These are phyloP conservation scores for Cryptocephalus primarius DNA, from an alignment of 2,888 invertebrate species.

Conservation along the genomic window DNA sequence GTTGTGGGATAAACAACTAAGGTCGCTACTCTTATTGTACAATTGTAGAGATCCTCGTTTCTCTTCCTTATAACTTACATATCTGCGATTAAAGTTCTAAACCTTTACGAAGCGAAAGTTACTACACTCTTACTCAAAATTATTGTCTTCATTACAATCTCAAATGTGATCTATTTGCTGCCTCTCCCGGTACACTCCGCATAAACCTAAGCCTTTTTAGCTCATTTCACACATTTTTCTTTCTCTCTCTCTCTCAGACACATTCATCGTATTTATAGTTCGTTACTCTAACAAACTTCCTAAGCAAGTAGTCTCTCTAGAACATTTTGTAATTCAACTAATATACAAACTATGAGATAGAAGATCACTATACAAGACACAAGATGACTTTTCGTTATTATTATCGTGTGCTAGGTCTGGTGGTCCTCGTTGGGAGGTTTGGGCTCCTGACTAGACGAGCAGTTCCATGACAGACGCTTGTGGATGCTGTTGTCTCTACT, in stretches of 20 bases:
- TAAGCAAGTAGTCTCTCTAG: slow-evolving; percentile 14
- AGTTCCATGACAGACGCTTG: slow-evolving; percentile 53
- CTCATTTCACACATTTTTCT: slow-evolving; percentile 2
- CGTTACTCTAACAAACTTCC: slow-evolving; percentile 5
- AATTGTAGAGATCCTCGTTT: no score
- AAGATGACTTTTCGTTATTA: slow-evolving; percentile 17
- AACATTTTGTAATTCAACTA: slow-evolving; percentile 25
- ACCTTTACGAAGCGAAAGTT: no score
- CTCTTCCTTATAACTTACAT: no score
- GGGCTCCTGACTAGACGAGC: slow-evolving; percentile 28
- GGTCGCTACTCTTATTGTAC: no score
- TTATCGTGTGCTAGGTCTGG: slow-evolving; percentile 35
- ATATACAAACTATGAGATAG: slow-evolving; percentile 29
- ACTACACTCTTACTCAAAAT: neutral
- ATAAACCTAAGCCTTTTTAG: slow-evolving; percentile 23
- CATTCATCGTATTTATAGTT: neutral
- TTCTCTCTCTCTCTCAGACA: neutral
- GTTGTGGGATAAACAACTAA: no score
- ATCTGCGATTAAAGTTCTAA: no score
- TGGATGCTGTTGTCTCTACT: slow-evolving; percentile 43
- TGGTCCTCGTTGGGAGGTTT: slow-evolving; percentile 28
- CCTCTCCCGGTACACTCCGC: slow-evolving; percentile 18
- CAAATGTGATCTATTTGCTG: neutral
- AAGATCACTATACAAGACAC: slow-evolving; percentile 31
- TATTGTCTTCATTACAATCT: neutral